These are phyloP conservation scores for Charanyca ferruginea DNA, from an alignment of 2,888 invertebrate species.

Conservation along the genomic window DNA sequence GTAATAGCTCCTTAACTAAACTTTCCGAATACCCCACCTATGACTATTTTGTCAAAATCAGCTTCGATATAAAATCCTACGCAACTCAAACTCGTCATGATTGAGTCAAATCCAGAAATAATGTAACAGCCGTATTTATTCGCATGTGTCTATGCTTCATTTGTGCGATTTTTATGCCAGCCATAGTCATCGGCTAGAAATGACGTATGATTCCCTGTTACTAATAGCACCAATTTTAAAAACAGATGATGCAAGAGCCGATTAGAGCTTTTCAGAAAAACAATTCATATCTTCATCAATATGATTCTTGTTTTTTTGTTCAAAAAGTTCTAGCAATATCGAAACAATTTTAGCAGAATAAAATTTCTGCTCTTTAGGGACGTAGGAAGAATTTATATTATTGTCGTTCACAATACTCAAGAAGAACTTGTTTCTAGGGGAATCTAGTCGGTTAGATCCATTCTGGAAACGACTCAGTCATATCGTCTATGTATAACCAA, in stretches of 20 bases:
- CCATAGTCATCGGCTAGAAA: slow-evolving; percentile 26
- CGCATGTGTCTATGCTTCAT: slow-evolving; percentile 31
- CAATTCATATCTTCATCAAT: slow-evolving; percentile 10
- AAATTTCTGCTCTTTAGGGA: too few relatives aligned
- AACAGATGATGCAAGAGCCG: slow-evolving; percentile 24
- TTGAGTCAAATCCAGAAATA: slow-evolving; percentile 82
- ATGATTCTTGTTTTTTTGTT: slow-evolving; percentile 6
- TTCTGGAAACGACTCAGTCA: too few relatives aligned
- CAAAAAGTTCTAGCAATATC: not conserved
- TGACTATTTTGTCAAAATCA: slow-evolving; percentile 60
- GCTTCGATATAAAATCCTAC: slow-evolving; percentile 72
- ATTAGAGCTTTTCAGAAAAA: slow-evolving; percentile 15
- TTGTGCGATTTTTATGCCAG: slow-evolving; percentile 39
- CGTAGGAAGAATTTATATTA: not conserved
- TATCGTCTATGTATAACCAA: too few relatives aligned
- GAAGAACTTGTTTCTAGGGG: too few relatives aligned
- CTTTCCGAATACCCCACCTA: slow-evolving; percentile 24
- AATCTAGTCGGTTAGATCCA: too few relatives aligned
- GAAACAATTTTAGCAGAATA: not conserved
- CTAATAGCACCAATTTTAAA: slow-evolving; percentile 28
- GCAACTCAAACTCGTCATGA: slow-evolving; percentile 69
- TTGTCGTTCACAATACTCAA: too few relatives aligned
- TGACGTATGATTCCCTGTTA: slow-evolving; percentile 21
- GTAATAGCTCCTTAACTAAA: slow-evolving; percentile 16
- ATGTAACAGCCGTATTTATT: slow-evolving; percentile 47